phyloP scores from a whole-genome alignment of 53 echinoderm and acorn worm species.

The Astropecten irregularis region DNA sequence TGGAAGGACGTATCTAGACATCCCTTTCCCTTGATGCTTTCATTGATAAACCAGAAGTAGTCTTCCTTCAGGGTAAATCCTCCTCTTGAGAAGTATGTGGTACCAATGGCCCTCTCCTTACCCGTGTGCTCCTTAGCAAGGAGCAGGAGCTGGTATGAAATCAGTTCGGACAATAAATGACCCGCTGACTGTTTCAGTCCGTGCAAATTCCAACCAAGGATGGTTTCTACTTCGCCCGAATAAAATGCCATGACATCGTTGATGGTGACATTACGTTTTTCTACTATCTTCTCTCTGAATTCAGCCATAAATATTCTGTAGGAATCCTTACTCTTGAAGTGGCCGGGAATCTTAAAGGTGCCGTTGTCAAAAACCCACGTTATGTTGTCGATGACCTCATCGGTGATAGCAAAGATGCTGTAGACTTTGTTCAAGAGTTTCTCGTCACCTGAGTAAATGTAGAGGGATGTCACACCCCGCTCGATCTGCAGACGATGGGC shows the following conservation, averaged over 20 bases:
- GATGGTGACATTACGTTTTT: not conserved
- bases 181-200: slow-evolving; percentile 8
- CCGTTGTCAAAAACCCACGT: not conserved
- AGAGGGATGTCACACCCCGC: slow-evolving; percentile 62
- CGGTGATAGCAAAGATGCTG: not conserved
- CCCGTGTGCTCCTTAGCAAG: slow-evolving; percentile 59
- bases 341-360: not conserved
- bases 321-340: slow-evolving; percentile 28
- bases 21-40: slow-evolving; percentile 17
- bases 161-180: slow-evolving; percentile 5
- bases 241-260: slow-evolving; percentile 38
- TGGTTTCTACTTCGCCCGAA: slow-evolving; percentile 41
- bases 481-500: slow-evolving; percentile 79
- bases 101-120: slow-evolving; percentile 41
- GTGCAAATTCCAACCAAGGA: slow-evolving; percentile 11
- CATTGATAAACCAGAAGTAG: slow-evolving; percentile 46
- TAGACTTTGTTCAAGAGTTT: not conserved
- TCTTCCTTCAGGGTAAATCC: slow-evolving; percentile 9
- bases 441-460: not conserved
- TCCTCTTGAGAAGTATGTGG: slow-evolving; percentile 42
- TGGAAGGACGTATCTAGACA: slow-evolving; percentile 15
- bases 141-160: slow-evolving; percentile 46
- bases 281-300: not conserved
- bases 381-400: slow-evolving; percentile 1
- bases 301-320: not conserved